phyloP scores from a whole-genome alignment of 2,797 vertebrate genomes.

The Ataeniobius toweri region DNA sequence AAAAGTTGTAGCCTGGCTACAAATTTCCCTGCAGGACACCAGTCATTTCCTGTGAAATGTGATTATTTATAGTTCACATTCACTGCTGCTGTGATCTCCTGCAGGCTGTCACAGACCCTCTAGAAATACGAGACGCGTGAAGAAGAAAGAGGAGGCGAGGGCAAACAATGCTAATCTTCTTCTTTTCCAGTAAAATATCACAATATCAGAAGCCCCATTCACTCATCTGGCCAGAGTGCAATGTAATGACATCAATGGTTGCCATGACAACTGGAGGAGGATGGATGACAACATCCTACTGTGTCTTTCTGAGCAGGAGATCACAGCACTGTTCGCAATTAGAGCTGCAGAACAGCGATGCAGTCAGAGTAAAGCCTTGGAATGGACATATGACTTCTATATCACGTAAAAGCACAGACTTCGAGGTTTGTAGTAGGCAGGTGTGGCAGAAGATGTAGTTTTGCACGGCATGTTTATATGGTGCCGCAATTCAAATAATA shows the following conservation, averaged over 20 bases:
- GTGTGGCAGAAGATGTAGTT: too few species aligned
- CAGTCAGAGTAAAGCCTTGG: background rate
- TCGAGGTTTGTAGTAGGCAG: background rate
- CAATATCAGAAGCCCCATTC: constrained; percentile 55
- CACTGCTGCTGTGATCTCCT: constrained; percentile 41
- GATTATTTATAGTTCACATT: constrained; percentile 63
- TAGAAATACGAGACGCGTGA: constrained; percentile 4
- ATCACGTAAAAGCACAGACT: background rate
- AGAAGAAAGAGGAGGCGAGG: constrained; percentile 26
- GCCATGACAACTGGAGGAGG: constrained; percentile 79
- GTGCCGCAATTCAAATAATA: background rate
- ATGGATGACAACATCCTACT: constrained; percentile 73
- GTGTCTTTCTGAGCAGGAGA: constrained; percentile 61
- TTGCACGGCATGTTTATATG: background rate
- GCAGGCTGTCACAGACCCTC: constrained; percentile 48
- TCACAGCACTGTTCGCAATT: constrained; percentile 50
- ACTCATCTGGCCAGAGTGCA: constrained; percentile 58
- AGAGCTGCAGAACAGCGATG: constrained; percentile 30
- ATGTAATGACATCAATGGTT: constrained; percentile 86
- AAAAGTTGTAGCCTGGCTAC: background rate
- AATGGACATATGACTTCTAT: background rate
- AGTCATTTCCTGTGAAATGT: constrained; percentile 30
- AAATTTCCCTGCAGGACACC: constrained; percentile 16
- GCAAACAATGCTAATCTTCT: constrained; percentile 33
- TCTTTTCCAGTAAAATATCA: constrained; percentile 45